A percentile compares a stretch with the other conserved stretches of the same genome.
phyloP scores from a whole-genome alignment of 2,888 invertebrate species.

The Corythucha ciliata region DNA sequence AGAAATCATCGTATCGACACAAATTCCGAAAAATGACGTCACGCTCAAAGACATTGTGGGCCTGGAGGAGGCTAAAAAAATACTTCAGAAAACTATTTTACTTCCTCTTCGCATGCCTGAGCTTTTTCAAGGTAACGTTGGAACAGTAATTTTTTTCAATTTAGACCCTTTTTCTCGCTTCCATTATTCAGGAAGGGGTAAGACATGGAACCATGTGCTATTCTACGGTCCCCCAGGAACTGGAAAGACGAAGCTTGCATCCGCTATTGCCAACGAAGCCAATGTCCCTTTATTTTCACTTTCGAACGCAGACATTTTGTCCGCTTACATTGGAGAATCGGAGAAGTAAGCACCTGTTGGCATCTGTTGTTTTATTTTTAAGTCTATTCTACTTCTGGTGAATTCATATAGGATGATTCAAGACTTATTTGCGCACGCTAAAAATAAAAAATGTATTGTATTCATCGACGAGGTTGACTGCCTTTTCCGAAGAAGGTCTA shows the following conservation, averaged over 20 bases:
- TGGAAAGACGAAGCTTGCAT: conserved; percentile 44
- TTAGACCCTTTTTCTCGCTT: not conserved
- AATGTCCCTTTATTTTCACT: conserved; percentile 46
- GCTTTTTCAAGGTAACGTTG: conserved; percentile 20
- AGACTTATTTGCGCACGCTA: conserved; percentile 18
- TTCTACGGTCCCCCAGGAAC: conserved; percentile 48
- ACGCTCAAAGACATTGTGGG: conserved; percentile 22
- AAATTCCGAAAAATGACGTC: no score
- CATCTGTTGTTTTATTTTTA: not conserved
- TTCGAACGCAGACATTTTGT: conserved; percentile 47
- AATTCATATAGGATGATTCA: conserved; percentile 23
- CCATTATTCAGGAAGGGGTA: conserved; percentile 40
- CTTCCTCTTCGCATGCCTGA: conserved; percentile 20
- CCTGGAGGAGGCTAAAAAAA: conserved; percentile 19
- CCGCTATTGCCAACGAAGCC: conserved; percentile 45
- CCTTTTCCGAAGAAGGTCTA: conserved; percentile 45
- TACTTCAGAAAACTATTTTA: conserved; percentile 22
- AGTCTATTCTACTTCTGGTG: not conserved
- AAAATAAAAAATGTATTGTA: conserved; percentile 42
- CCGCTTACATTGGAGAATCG: conserved; percentile 49
- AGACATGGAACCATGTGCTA: conserved; percentile 46
- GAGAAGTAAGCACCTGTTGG: conserved; percentile 46
- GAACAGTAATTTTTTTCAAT: not conserved
- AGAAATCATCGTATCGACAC: no score
- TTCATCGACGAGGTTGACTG: conserved; percentile 55